These are phyloP conservation scores for Pitta sordida DNA, from an alignment of 2,113 vertebrate species.

Conservation along the genomic window DNA sequence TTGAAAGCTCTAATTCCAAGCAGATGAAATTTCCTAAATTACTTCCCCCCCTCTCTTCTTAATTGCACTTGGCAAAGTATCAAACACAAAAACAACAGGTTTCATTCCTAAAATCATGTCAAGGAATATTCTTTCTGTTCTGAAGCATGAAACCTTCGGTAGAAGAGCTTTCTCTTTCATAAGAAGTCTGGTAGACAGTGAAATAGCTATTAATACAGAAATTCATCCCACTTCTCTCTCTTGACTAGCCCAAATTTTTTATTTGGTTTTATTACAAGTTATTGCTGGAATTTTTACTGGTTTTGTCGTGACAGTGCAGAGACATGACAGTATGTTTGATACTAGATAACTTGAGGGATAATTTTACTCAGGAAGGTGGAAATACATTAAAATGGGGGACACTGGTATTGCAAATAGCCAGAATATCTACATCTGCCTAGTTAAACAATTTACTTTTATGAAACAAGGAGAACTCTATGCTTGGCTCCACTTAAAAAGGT, in stretches of 20 bases:
- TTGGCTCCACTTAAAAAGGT: neutral
- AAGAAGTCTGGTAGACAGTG: neutral
- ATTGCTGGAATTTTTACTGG: neutral
- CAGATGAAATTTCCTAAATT: neutral
- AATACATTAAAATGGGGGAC: neutral
- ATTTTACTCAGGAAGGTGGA: neutral
- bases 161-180: neutral
- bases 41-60: fast-evolving
- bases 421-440: neutral
- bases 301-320: neutral
- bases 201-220: neutral
- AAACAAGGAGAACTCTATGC: neutral
- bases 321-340: neutral
- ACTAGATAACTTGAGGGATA: neutral
- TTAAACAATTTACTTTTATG: neutral
- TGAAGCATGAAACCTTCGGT: neutral
- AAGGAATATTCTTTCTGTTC: neutral
- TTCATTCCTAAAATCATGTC: neutral
- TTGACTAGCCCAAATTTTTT: neutral
- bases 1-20: neutral
- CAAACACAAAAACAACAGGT: neutral
- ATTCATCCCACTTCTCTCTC: neutral
- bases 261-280: neutral
- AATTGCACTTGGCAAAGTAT: neutral
- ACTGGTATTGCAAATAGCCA: neutral